Conservation (phyloP, 2,888 invertebrate species). For the Chesias legatella region DNA sequence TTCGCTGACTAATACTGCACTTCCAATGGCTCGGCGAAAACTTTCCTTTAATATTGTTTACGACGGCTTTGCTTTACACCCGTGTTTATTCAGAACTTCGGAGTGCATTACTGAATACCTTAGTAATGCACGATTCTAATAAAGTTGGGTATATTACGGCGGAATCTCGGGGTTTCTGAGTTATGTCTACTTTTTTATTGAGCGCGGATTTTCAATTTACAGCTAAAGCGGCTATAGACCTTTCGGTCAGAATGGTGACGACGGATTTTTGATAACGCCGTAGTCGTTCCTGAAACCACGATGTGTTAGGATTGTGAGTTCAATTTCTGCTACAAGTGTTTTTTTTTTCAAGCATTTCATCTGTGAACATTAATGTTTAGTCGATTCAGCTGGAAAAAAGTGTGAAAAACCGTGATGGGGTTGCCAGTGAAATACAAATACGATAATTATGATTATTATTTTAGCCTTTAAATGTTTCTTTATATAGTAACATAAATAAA, state of each 20-base stretch:
- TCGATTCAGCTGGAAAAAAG: no score
- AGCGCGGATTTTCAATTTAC: slow-evolving; percentile 1
- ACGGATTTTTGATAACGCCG: no score
- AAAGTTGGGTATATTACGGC: slow-evolving; percentile 24
- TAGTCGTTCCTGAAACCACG: no score
- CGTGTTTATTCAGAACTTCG: slow-evolving; percentile 52
- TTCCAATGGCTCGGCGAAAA: slow-evolving; percentile 40
- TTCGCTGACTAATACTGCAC: slow-evolving; percentile 58
- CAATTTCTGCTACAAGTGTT: no score
- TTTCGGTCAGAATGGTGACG: no score
- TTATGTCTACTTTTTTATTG: slow-evolving; percentile 11
- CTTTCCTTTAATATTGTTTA: slow-evolving; percentile 70
- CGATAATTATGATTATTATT: no score
- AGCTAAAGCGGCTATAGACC: neutral
- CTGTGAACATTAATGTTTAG: no score
- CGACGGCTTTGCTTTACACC: slow-evolving; percentile 71
- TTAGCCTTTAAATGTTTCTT: neutral
- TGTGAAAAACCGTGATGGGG: no score
- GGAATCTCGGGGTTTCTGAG: slow-evolving; percentile 23
- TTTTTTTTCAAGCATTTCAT: no score
- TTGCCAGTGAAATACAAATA: no score
- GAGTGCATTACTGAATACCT: slow-evolving; percentile 46
- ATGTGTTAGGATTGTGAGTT: no score
- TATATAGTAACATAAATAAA: slow-evolving; percentile 10
- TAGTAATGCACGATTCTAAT: slow-evolving; percentile 34